phyloP scores from a whole-genome alignment of 2,888 invertebrate genomes.

The Mayetiola destructor region DNA sequence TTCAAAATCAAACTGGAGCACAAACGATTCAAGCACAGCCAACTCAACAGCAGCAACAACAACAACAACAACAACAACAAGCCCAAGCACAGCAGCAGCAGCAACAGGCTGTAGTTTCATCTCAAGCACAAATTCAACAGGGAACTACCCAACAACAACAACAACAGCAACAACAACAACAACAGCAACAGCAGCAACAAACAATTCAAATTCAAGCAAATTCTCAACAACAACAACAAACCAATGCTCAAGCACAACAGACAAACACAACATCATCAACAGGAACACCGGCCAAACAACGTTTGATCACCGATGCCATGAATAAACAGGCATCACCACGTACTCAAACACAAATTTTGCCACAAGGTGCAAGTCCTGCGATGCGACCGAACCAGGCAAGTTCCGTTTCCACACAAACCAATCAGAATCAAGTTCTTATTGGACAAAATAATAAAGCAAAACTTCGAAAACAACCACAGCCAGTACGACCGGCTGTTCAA shows the following conservation, averaged over 20 bases:
- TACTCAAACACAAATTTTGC: constrained; percentile 40
- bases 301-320: constrained; percentile 40
- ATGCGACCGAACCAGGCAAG: constrained; percentile 52
- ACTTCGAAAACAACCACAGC: constrained; percentile 54
- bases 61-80: constrained; percentile 13
- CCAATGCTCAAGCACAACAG: constrained; percentile 5
- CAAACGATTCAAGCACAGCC: constrained; percentile 41
- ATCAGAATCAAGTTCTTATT: constrained; percentile 29
- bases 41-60: constrained; percentile 15
- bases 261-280: too few species aligned
- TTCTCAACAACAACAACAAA: constrained; percentile 27
- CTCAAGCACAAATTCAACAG: not conserved
- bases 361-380: constrained; percentile 37
- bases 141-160: not conserved
- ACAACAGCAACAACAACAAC: constrained; percentile 11
- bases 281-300: constrained; percentile 34
- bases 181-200: constrained; percentile 4
- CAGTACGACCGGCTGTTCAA: constrained; percentile 53
- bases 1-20: constrained; percentile 55
- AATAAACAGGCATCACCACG: constrained; percentile 31
- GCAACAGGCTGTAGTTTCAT: too few species aligned
- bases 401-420: constrained; percentile 74
- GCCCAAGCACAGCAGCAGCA: constrained; percentile 12
- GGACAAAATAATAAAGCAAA: constrained; percentile 41
- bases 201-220: constrained; percentile 27